phyloP scores from a whole-genome alignment of 2,888 invertebrate species.

The Exocentrus adspersus region DNA sequence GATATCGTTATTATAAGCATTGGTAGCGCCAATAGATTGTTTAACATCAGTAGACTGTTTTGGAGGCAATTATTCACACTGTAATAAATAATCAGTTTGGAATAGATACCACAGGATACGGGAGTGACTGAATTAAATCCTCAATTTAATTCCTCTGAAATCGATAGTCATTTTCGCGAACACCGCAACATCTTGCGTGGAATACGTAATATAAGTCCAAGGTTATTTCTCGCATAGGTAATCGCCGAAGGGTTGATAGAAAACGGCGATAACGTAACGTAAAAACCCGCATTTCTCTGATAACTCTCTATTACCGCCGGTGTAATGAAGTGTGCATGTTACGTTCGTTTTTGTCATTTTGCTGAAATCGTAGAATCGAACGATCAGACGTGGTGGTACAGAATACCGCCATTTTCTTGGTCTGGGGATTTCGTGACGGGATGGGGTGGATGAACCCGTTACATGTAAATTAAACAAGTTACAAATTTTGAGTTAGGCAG shows the following conservation, averaged over 20 bases:
- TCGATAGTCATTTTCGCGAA: conserved; percentile 25
- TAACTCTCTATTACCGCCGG: conserved; percentile 24
- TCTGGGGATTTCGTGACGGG: conserved; percentile 28
- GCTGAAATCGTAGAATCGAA: conserved; percentile 2
- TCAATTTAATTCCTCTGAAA: conserved; percentile 30
- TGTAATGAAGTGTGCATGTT: conserved; percentile 24
- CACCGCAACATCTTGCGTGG: conserved; percentile 33
- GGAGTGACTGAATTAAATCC: too few species aligned
- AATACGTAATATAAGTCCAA: conserved; percentile 39
- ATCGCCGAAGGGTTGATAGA: conserved; percentile 33
- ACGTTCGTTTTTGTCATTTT: conserved; percentile 6
- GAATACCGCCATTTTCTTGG: conserved; percentile 20
- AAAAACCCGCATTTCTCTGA: conserved; percentile 14
- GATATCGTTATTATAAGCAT: too few species aligned
- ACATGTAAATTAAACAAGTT: neutral
- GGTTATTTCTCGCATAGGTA: conserved; percentile 27
- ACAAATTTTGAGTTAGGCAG: too few species aligned
- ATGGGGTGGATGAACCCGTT: conserved; percentile 31
- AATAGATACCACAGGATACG: too few species aligned
- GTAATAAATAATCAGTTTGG: too few species aligned
- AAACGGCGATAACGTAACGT: conserved; percentile 13
- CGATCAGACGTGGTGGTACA: conserved; percentile 19
- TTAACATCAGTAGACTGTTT: too few species aligned
- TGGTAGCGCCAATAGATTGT: too few species aligned
- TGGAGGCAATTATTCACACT: too few species aligned